Evolutionary conservation across 2,888 invertebrate species (phyloP), one percentile per base, ranked within the genome.

Genomic region (Noctua pronuba): DNA sequence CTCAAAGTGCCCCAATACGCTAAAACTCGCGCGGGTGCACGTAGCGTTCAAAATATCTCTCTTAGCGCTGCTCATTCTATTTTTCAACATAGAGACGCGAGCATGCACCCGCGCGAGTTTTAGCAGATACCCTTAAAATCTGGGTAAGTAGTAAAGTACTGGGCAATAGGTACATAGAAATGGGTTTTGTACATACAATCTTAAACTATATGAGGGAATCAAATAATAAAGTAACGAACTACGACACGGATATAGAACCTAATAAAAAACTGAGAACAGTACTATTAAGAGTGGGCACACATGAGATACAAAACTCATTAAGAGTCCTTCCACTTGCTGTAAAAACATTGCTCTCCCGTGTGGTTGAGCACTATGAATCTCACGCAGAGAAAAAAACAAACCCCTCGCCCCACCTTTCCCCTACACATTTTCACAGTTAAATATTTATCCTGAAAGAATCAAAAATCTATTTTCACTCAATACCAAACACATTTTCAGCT

Each of bases 401-500:
- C 44, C 5, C 35, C 24, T 5, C 21, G 5, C 2, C n/a, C 8
- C 1, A n/a, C 16, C 31, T 24, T 18, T 46, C 38, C 38, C 7
- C 38, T 38, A 38, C 38, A 46, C 5, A 58, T 64, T 65, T 65
- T 55, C 31, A 75, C 0, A 64, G n/a, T 11, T 4, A 38, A 62
- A 38, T 24, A 49, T 73, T 72, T 80, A 18, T 64, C 11, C 35
- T 28, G 28, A 49, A 41, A n/a, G 35, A 68, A 76, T 52, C 38
- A 46, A 65, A 77, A 70, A 46, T 71, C 38, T 46, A 71, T 66
- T 73, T 58, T 64, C 8, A 67, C 31, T 13, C 41, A 31, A 73
- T 73, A 73, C 13, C 1, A 31, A 82, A 68, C 46, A 80, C 11
- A 67, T 81, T 75, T 82, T 58, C 41, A 52, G 58, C 62, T 44